Conservation (phyloP, 1,140 invertebrate genomes). For the Mizuhopecten yessoensis region DNA sequence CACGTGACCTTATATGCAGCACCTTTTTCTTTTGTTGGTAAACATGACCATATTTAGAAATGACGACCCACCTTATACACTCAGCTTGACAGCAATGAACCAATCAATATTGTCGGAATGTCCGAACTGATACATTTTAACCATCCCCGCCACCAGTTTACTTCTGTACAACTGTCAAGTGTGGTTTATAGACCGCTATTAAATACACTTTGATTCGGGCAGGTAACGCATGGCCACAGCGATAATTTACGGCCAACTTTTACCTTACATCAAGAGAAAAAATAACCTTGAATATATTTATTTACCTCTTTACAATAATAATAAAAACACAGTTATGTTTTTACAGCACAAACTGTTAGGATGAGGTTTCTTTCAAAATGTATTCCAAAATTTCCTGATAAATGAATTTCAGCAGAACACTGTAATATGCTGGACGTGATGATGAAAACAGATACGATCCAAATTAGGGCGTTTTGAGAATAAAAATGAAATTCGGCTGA, state of each 20-base stretch:
- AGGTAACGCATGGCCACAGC: neutral
- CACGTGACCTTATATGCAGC: neutral
- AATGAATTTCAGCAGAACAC: neutral
- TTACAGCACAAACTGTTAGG: neutral
- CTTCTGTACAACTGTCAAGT: neutral
- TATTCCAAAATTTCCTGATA: neutral
- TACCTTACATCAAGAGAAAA: neutral
- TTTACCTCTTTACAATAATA: neutral
- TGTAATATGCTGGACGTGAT: no score
- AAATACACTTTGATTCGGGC: neutral
- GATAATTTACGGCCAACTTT: neutral
- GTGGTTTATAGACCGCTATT: neutral
- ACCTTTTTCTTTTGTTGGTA: neutral
- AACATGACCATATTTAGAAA: constrained; percentile 26
- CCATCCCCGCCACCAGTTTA: neutral
- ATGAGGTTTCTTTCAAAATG: neutral
- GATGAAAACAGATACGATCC: no score
- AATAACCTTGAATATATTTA: neutral
- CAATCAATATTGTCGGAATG: neutral
- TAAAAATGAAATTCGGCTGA: no score
- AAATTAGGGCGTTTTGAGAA: no score
- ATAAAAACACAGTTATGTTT: neutral
- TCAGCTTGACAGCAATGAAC: neutral
- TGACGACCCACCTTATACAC: neutral
- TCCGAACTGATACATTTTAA: neutral